These are phyloP conservation scores for Platerodrilus igneus DNA, from an alignment of 2,888 invertebrate genomes.

Conservation along the genomic window DNA sequence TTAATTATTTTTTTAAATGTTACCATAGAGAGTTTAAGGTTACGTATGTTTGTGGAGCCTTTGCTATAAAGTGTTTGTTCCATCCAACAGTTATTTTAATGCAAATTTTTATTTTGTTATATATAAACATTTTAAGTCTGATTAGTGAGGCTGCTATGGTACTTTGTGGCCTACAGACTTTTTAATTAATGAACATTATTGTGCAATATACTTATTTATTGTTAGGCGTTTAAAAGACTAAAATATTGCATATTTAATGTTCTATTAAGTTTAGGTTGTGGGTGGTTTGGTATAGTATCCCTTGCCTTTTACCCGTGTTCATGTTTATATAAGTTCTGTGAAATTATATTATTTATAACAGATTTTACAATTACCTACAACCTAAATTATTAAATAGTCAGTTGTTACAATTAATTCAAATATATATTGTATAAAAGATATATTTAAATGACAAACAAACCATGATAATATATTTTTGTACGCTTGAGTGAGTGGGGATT, in stretches of 20 bases:
- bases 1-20: conserved; percentile 24
- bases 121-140: conserved; percentile 37
- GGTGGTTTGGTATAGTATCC: conserved; percentile 22
- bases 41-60: conserved; percentile 23
- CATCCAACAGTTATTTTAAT: conserved; percentile 30
- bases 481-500: conserved; percentile 47
- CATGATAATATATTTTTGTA: conserved; percentile 49
- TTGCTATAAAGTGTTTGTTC: conserved; percentile 30
- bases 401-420: conserved; percentile 34
- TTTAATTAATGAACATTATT: conserved; percentile 18
- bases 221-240: conserved; percentile 12
- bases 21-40: conserved; percentile 20
- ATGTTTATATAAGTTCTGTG: no score
- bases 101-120: conserved; percentile 22
- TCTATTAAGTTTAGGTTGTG: conserved; percentile 23
- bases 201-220: conserved; percentile 18
- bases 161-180: conserved; percentile 41
- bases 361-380: conserved; percentile 27
- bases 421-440: conserved; percentile 34
- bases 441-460: conserved; percentile 36
- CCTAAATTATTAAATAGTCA: conserved; percentile 26
- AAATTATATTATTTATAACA: no score
- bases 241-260: conserved; percentile 21
- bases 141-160: conserved; percentile 44
- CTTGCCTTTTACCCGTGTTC: conserved; percentile 26